Percentiles rank a stretch among this genome's conserved stretches.
Evolutionary conservation across 2,113 vertebrate species (phyloP).

Genomic region (Gorilla gorilla): DNA sequence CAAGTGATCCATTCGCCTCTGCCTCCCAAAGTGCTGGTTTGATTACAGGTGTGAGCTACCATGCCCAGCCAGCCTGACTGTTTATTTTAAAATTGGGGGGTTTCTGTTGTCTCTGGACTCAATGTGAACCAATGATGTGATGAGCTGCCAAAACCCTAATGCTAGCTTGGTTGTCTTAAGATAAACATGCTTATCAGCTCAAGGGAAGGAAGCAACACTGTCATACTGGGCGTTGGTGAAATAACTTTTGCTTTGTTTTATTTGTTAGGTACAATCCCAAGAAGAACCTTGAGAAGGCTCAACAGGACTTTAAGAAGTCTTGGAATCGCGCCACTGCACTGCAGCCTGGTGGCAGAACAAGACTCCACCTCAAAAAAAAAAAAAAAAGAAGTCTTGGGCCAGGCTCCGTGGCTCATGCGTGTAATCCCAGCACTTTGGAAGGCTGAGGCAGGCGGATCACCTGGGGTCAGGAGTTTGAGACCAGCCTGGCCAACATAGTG

Average conservation of each 20-base stretch:
- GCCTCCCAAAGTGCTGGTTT: no score
- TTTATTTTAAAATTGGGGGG: not conserved
- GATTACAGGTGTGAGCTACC: no score
- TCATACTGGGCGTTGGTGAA: not conserved
- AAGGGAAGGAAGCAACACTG: not conserved
- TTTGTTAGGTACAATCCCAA: not conserved
- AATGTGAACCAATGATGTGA: not conserved
- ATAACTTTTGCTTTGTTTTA: not conserved
- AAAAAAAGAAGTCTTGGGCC: no score
- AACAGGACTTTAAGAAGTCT: not conserved
- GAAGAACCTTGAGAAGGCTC: not conserved
- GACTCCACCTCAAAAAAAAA: no score
- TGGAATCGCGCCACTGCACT: no score
- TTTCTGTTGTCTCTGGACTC: not conserved
- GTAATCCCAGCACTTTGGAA: not conserved
- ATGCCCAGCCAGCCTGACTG: not conserved
- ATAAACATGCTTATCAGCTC: not conserved
- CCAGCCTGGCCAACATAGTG: not conserved
- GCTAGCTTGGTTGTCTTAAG: not conserved
- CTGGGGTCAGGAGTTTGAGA: not conserved
- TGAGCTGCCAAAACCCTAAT: not conserved
- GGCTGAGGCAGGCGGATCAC: not conserved
- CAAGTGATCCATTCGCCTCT: no score
- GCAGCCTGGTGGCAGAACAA: no score
- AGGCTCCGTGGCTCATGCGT: rapidly evolving